Evolutionary conservation across 2,797 vertebrate genomes (phyloP), one percentile per base, ranked within the genome.

Genomic region (Sebastes aleutianus): DNA sequence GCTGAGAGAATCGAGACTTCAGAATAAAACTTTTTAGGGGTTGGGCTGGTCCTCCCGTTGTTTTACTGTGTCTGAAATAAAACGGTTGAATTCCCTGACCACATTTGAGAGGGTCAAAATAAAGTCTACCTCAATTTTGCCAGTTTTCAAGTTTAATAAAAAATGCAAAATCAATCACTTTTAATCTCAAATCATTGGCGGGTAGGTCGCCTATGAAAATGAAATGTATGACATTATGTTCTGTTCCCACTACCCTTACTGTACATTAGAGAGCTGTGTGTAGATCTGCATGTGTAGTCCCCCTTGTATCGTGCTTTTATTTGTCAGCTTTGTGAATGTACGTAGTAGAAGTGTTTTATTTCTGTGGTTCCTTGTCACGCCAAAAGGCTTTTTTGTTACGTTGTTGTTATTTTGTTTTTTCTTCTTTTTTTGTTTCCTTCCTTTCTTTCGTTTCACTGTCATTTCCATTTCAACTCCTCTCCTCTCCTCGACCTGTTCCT

Each of bases 401-500:
- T 97, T 97, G 96, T 97, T 97, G 96, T 97, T 97, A 97, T 97
- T 96, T 97, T 96, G 82, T 96, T 96, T 96, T 95, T 94, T 93
- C 87, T 93, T 93, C 88, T 92, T 94, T 90, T 94, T 95, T 94
- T 93, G 79, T 93, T 94, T 89, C 89, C 86, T 91, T 83, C 83
- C 87, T 88, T 88, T 89, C 90, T 85, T 92, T 88, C 90, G 82
- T 93, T 91, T 90, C 91, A 89, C 90, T 92, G 63, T 92, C 93
- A 91, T 91, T 92, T 89, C 92, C 90, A 91, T 94, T 93, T 87
- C 89, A 87, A 71, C 89, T 83, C 85, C 86, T 85, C 32, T 67
- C 75, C 77, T 83, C 81, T 88, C 84, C 86, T 88, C 57, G 1
- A 79, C 82, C 89, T 83, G 75, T 79, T 79, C 87, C 87, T 85